A percentile compares a stretch with the other conserved stretches of the same genome.
Conservation (phyloP, 2,113 vertebrate genomes). For the Caloenas nicobarica region DNA sequence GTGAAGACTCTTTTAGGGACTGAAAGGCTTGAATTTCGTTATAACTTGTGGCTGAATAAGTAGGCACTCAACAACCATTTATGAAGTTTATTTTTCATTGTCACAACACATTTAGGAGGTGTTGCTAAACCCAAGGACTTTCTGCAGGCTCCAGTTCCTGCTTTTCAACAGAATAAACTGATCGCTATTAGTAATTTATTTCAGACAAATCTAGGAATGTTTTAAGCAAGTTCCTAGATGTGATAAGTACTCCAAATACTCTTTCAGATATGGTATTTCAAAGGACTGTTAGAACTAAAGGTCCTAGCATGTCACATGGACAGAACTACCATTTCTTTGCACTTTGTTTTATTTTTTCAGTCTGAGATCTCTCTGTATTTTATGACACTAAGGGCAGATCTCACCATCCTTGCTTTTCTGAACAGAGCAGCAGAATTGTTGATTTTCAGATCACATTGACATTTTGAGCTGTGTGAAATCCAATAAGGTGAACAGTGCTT, state of each 20-base stretch:
- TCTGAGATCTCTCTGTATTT: neutral
- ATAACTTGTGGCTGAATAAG: neutral
- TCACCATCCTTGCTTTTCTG: neutral
- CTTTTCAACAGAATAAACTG: neutral
- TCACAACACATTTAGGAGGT: neutral
- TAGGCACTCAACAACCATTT: neutral
- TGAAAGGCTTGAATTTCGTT: neutral
- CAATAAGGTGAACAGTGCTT: neutral
- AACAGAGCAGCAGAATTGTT: neutral
- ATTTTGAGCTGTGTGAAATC: neutral
- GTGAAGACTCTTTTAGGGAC: neutral
- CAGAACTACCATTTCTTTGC: neutral
- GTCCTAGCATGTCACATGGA: neutral
- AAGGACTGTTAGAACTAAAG: neutral
- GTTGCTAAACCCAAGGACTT: neutral
- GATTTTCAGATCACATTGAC: neutral
- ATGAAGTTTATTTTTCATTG: conserved; percentile 4
- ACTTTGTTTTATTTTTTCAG: neutral
- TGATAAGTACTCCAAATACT: neutral
- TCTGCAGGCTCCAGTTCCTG: neutral
- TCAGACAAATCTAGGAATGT: neutral
- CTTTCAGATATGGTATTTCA: neutral
- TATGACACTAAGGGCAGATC: neutral
- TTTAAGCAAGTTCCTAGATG: neutral
- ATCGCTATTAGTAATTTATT: neutral